phyloP scores from a whole-genome alignment of 2,113 vertebrate genomes.

The Gnathonemus longibarbis region DNA sequence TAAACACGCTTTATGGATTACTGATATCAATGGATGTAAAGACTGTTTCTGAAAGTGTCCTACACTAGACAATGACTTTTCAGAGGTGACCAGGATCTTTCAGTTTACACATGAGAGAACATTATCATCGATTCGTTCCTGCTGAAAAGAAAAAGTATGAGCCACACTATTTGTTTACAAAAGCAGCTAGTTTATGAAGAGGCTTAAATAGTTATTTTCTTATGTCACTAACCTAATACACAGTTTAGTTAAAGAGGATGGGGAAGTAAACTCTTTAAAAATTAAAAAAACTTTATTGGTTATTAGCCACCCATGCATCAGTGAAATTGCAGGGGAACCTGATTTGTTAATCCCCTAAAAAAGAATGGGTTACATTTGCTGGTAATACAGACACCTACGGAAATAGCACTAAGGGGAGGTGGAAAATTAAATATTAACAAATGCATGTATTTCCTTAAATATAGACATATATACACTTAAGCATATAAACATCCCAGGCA shows the following conservation, averaged over 20 bases:
- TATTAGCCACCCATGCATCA: neutral
- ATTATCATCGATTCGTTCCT: neutral
- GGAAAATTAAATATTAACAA: neutral
- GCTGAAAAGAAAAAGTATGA: neutral
- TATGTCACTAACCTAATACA: neutral
- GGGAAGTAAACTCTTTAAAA: neutral
- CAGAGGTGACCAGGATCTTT: neutral
- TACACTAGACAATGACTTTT: conserved; percentile 7
- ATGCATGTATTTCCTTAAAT: conserved; percentile 8
- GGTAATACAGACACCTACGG: neutral
- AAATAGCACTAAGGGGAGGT: neutral
- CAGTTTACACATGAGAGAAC: neutral
- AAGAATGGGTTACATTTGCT: neutral
- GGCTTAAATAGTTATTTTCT: neutral
- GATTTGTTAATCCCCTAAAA: neutral
- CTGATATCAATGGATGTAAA: conserved; percentile 10
- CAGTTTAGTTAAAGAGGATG: neutral
- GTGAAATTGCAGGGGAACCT: neutral
- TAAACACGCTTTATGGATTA: conserved; percentile 17
- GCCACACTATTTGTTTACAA: neutral
- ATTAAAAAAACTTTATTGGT: neutral
- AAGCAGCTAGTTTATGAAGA: neutral
- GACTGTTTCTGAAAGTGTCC: conserved; percentile 16
- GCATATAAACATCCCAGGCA: conserved; percentile 10
- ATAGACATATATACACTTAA: neutral